phyloP scores from a whole-genome alignment of 2,888 invertebrate genomes.

The Morpho deidamia region DNA sequence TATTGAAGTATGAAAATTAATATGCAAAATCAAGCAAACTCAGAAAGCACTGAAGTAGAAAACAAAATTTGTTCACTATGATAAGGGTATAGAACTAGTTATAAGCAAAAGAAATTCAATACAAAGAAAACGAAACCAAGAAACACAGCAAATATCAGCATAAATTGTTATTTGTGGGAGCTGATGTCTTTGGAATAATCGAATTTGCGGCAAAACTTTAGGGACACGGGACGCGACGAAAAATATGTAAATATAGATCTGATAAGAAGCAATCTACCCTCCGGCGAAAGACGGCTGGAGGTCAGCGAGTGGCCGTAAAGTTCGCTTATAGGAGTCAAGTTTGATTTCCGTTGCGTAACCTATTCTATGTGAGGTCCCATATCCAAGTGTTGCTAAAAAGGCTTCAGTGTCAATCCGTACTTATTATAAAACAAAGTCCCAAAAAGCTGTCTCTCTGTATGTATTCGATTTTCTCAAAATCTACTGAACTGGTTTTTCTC shows the following conservation, averaged over 20 bases:
- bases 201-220: slow-evolving; percentile 30
- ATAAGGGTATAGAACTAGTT: too few species aligned
- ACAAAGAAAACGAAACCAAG: slow-evolving; percentile 18
- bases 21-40: too few species aligned
- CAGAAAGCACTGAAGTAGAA: too few species aligned
- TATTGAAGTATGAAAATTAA: too few species aligned
- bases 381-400: not conserved
- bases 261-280: slow-evolving; percentile 17
- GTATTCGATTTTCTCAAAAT: too few species aligned
- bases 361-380: not conserved
- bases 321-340: not conserved
- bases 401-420: too few species aligned
- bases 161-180: slow-evolving; percentile 24
- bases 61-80: too few species aligned
- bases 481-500: too few species aligned
- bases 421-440: too few species aligned
- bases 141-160: slow-evolving; percentile 22
- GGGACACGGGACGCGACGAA: slow-evolving; percentile 16
- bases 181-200: slow-evolving; percentile 29
- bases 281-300: not conserved
- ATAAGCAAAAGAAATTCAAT: slow-evolving; percentile 24
- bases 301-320: slow-evolving; percentile 6
- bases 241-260: slow-evolving; percentile 32
- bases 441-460: too few species aligned
- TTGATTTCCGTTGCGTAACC: slow-evolving; percentile 3